Conservation (phyloP, 2,888 invertebrate species). For the Bombylius discolor region DNA sequence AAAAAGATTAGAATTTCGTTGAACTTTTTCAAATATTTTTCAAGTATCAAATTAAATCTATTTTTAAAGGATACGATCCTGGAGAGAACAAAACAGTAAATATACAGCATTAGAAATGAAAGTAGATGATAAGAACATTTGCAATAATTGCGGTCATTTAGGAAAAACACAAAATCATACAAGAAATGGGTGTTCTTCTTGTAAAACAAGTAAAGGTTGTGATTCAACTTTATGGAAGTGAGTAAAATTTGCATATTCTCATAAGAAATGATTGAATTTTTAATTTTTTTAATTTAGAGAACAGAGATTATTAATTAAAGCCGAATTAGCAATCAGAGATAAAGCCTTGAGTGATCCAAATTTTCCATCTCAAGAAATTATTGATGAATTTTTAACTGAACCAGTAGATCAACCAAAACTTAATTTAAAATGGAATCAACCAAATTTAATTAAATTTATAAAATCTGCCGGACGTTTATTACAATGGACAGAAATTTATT, state of each 20-base stretch:
- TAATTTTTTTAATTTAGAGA: conserved; percentile 38
- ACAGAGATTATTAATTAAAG: conserved; percentile 48
- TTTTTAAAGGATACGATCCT: conserved; percentile 43
- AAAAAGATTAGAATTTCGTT: too few species aligned
- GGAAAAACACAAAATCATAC: conserved; percentile 49
- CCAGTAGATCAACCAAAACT: conserved; percentile 42
- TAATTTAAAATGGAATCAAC: conserved; percentile 48
- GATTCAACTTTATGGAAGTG: conserved; percentile 48
- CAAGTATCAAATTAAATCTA: conserved; percentile 8
- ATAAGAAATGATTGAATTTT: not conserved
- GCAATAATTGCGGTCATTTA: conserved; percentile 58
- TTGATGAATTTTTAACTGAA: conserved; percentile 55
- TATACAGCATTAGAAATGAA: conserved; percentile 43
- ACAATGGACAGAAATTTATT: conserved; percentile 62
- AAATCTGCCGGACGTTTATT: conserved; percentile 52
- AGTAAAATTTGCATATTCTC: not conserved
- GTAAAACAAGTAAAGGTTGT: conserved; percentile 50
- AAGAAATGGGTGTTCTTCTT: conserved; percentile 51
- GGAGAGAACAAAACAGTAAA: conserved; percentile 44
- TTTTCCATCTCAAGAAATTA: conserved; percentile 61
- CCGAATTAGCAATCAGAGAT: conserved; percentile 53
- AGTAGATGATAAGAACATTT: conserved; percentile 46
- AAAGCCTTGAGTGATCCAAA: conserved; percentile 48
- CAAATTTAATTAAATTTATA: conserved; percentile 56
- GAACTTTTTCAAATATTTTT: too few species aligned